Percentiles rank a stretch among this genome's conserved stretches.
Conservation (phyloP, 2,113 vertebrate genomes). For the Glareola pratincola region DNA sequence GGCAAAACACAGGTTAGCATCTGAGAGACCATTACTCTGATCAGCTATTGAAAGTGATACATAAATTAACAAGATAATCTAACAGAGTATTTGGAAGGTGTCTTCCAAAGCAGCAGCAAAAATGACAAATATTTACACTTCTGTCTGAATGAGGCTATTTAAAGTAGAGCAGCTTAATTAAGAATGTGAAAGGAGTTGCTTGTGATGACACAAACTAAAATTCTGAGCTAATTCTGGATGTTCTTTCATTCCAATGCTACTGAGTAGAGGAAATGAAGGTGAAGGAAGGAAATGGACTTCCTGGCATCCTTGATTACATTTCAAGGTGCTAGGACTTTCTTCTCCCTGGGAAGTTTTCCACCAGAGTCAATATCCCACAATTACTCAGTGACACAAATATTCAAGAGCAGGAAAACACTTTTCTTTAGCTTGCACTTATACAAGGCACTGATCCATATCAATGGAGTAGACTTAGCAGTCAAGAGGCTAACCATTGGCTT, state of each 20-base stretch:
- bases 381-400: slow-evolving; percentile 12
- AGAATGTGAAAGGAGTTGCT: neutral
- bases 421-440: slow-evolving; percentile 20
- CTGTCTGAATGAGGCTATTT: slow-evolving; percentile 5
- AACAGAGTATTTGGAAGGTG: neutral
- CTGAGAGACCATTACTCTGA: neutral
- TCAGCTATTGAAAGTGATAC: neutral
- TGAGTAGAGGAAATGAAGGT: neutral
- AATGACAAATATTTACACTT: neutral
- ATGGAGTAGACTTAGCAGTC: neutral
- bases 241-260: neutral
- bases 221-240: neutral
- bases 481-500: neutral
- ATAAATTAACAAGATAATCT: neutral
- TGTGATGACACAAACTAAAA: neutral
- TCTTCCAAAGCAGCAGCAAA: slow-evolving; percentile 40
- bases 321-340: neutral
- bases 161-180: slow-evolving; percentile 20
- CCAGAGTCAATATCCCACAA: neutral
- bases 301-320: neutral
- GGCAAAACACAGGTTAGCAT: slow-evolving; percentile 2
- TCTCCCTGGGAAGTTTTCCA: neutral
- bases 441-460: slow-evolving; percentile 57
- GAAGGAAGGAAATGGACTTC: neutral
- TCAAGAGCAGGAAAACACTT: slow-evolving; percentile 13